A percentile compares a stretch with the other conserved stretches of the same genome.
Evolutionary conservation across 2,888 invertebrate species (phyloP).

Genomic region (Drosophila neonasuta): DNA sequence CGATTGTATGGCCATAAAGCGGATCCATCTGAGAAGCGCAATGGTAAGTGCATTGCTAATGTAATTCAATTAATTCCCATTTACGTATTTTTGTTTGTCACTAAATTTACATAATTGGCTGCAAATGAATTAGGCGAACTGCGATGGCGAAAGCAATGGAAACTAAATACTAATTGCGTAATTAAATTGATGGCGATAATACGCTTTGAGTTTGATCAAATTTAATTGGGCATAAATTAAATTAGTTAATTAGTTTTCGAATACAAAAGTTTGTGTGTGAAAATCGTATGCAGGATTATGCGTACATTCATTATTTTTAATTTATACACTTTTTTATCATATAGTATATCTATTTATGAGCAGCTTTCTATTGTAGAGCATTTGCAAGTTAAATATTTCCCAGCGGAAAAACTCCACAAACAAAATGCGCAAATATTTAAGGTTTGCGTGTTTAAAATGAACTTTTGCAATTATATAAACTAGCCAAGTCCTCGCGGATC

Average conservation of each 20-base stretch:
- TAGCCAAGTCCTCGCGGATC: not conserved
- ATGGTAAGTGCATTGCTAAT: conserved; percentile 77
- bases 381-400: not conserved
- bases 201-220: not conserved
- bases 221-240: not conserved
- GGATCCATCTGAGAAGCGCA: conserved; percentile 81
- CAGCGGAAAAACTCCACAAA: not conserved
- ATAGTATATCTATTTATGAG: not conserved
- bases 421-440: conserved; percentile 39
- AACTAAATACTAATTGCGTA: not conserved
- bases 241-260: not conserved
- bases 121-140: not conserved
- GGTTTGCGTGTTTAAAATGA: conserved; percentile 48
- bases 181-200: not conserved
- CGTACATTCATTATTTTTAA: not conserved
- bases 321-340: not conserved
- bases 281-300: not conserved
- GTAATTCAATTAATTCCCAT: not conserved
- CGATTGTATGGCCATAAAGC: conserved; percentile 89
- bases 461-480: conserved; percentile 15
- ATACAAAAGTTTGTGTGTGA: not conserved
- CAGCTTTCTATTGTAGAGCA: not conserved
- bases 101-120: not conserved
- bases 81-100: not conserved
- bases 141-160: not conserved